phyloP scores from a whole-genome alignment of 2,113 vertebrate genomes.

The Periophthalmodon schlosseri region DNA sequence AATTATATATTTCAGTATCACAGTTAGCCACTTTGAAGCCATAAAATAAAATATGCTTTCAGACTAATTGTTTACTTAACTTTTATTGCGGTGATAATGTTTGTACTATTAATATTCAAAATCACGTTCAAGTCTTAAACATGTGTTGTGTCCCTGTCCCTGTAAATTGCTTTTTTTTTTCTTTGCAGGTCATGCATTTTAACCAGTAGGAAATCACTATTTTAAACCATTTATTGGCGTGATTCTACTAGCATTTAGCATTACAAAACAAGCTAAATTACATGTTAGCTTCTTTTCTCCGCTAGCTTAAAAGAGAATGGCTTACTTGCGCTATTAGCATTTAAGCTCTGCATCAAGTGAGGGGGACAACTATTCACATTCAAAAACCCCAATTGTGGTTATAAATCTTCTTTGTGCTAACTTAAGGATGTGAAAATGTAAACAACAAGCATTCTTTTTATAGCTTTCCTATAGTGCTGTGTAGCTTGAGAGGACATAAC shows the following conservation, averaged over 20 bases:
- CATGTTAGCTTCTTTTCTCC: neutral
- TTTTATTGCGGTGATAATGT: no score
- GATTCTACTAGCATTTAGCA: neutral
- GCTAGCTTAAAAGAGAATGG: neutral
- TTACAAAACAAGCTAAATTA: neutral
- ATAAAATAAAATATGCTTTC: no score
- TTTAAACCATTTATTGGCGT: neutral
- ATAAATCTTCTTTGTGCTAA: constrained; percentile 40
- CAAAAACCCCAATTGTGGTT: constrained; percentile 35
- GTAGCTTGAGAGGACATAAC: neutral
- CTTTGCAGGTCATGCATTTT: no score
- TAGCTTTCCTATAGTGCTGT: constrained; percentile 24
- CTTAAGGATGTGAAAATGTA: constrained; percentile 33
- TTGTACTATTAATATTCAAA: no score
- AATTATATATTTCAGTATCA: no score
- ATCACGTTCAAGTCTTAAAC: no score
- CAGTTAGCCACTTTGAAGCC: no score
- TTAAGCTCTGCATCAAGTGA: constrained; percentile 3
- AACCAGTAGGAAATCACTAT: neutral
- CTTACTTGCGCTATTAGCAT: constrained; percentile 11
- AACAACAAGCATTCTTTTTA: constrained; percentile 33
- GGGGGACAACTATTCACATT: constrained; percentile 31
- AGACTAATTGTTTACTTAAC: no score
- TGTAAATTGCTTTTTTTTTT: no score
- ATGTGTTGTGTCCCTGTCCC: no score